These are phyloP conservation scores for Anisognathus igniventris DNA, from an alignment of 2,797 vertebrate species.

Conservation along the genomic window DNA sequence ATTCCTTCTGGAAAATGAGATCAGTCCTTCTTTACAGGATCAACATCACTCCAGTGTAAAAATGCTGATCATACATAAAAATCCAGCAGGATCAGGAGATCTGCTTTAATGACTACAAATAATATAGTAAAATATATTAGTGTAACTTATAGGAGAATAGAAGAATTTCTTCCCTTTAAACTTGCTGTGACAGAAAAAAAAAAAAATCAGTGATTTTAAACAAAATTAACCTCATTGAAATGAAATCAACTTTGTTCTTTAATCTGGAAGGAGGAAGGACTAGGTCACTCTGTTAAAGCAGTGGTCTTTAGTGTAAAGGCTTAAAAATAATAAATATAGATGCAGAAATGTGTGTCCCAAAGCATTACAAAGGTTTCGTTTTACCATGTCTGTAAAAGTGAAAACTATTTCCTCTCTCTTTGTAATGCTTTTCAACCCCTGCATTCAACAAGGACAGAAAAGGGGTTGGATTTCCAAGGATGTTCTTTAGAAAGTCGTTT, in stretches of 20 bases:
- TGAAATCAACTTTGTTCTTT: neutral
- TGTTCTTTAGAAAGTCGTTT: neutral
- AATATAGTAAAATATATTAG: neutral
- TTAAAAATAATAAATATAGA: neutral
- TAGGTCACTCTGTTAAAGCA: neutral
- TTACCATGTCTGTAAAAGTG: neutral
- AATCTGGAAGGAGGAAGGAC: neutral
- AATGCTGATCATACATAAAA: neutral
- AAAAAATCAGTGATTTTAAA: neutral
- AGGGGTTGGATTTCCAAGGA: neutral
- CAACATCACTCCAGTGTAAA: neutral
- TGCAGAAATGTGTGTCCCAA: neutral
- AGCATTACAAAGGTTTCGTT: neutral
- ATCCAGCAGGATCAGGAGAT: neutral
- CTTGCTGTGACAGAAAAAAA: neutral
- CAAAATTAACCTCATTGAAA: neutral
- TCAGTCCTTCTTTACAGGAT: neutral
- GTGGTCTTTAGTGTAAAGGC: neutral
- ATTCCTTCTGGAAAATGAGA: neutral
- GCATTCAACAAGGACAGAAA: neutral
- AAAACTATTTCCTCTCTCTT: neutral
- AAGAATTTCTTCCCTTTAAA: neutral
- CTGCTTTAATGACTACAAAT: neutral
- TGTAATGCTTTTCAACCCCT: neutral
- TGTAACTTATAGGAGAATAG: neutral